phyloP scores from a whole-genome alignment of 2,113 vertebrate genomes.

The Anser cygnoides region DNA sequence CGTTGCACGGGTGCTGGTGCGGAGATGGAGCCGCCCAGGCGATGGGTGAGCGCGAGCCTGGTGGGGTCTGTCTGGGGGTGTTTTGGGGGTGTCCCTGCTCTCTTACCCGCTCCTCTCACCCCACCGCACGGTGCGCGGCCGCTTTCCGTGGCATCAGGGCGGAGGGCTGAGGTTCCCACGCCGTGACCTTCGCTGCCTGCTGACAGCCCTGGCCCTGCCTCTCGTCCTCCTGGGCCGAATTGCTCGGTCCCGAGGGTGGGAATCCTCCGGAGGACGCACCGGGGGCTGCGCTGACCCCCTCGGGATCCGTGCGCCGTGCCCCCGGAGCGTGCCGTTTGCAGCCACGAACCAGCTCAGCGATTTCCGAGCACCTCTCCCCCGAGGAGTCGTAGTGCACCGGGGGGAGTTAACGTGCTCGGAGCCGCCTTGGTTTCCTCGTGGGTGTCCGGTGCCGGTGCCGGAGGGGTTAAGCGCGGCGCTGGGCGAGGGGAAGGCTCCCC shows the following conservation, averaged over 20 bases:
- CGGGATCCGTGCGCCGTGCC: not conserved
- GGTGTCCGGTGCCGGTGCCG: not conserved
- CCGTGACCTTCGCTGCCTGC: not conserved
- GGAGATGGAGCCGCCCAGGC: too few species aligned
- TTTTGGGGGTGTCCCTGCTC: not conserved
- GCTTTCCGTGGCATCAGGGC: rapidly evolving
- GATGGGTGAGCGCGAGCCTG: not conserved
- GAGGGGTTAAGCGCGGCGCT: not conserved
- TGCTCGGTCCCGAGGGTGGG: not conserved
- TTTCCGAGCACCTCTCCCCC: not conserved
- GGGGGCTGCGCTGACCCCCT: not conserved
- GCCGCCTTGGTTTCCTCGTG: not conserved
- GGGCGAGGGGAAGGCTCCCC: not conserved
- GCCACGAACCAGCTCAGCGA: rapidly evolving
- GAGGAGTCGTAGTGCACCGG: rapidly evolving
- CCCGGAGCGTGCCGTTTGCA: rapidly evolving
- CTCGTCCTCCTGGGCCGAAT: not conserved
- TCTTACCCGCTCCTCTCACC: not conserved
- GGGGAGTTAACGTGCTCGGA: too few species aligned
- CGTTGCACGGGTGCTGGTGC: rapidly evolving
- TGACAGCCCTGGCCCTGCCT: rapidly evolving
- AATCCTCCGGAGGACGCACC: not conserved
- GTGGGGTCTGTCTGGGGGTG: not conserved
- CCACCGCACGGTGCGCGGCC: not conserved
- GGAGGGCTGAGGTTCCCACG: rapidly evolving